These are phyloP conservation scores for Cyaniris semiargus DNA, from an alignment of 2,888 invertebrate genomes.

Conservation along the genomic window DNA sequence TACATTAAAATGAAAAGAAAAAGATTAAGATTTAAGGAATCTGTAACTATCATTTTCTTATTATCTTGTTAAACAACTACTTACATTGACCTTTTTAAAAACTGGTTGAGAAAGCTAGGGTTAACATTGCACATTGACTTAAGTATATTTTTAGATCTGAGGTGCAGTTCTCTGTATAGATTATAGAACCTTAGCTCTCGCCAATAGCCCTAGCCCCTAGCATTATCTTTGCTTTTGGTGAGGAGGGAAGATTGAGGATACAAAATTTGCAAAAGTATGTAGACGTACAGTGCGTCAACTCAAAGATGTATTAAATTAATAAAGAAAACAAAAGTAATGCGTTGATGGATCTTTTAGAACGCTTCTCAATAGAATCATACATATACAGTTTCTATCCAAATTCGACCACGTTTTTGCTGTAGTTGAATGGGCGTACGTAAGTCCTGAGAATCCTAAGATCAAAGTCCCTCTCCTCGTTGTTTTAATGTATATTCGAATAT, in stretches of 20 bases:
- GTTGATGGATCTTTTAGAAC: too few relatives aligned
- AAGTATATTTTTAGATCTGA: neutral
- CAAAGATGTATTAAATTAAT: too few relatives aligned
- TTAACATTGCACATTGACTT: neutral
- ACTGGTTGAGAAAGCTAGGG: neutral
- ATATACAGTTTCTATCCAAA: too few relatives aligned
- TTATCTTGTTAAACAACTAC: neutral
- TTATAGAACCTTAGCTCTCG: neutral
- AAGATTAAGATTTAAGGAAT: neutral
- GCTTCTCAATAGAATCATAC: too few relatives aligned
- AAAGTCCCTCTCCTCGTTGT: constrained; percentile 7
- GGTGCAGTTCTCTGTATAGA: neutral
- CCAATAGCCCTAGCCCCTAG: neutral
- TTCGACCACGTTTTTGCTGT: too few relatives aligned
- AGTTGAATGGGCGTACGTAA: neutral
- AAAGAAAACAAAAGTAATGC: too few relatives aligned
- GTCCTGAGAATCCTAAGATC: neutral
- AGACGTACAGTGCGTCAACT: neutral
- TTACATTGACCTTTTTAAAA: neutral
- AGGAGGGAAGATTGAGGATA: neutral
- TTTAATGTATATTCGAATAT: neutral
- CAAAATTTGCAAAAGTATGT: neutral
- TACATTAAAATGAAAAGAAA: too few relatives aligned
- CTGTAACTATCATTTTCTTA: neutral
- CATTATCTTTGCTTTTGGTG: neutral